These are phyloP conservation scores for Parasteatoda tepidariorum DNA, from an alignment of 1,140 invertebrate species.

Conservation along the genomic window DNA sequence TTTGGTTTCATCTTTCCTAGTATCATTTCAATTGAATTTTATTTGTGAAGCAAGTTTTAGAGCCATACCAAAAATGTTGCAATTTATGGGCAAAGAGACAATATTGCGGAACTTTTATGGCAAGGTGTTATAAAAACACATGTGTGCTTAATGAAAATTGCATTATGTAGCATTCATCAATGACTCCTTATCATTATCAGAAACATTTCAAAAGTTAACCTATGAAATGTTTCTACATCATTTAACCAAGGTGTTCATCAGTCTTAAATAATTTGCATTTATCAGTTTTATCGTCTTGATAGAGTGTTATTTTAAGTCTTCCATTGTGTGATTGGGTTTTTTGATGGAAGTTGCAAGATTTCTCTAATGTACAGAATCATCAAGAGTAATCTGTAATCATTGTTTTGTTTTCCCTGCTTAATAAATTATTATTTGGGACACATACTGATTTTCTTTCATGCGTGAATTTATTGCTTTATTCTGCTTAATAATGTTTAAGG, in stretches of 20 bases:
- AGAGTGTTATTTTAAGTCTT: slow-evolving; percentile 40
- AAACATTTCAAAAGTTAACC: not conserved
- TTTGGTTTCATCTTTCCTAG: not conserved
- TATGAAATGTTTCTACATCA: not conserved
- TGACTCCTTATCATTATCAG: slow-evolving; percentile 23
- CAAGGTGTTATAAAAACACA: slow-evolving; percentile 7
- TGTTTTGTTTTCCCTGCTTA: slow-evolving; percentile 26
- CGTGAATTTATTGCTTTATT: slow-evolving; percentile 4
- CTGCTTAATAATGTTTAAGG: too few relatives aligned
- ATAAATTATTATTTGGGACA: slow-evolving; percentile 44
- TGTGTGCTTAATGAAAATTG: slow-evolving; percentile 27
- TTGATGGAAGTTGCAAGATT: not conserved
- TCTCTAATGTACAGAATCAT: not conserved
- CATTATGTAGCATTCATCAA: slow-evolving; percentile 40
- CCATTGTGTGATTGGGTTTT: slow-evolving; percentile 27
- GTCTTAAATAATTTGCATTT: not conserved
- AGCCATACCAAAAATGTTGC: slow-evolving; percentile 24
- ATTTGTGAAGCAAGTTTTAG: slow-evolving; percentile 45
- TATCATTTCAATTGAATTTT: slow-evolving; percentile 15
- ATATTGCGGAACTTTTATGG: slow-evolving; percentile 7
- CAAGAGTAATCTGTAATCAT: not conserved
- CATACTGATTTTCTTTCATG: not conserved
- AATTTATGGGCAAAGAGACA: slow-evolving; percentile 4
- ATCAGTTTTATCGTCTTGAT: slow-evolving; percentile 26
- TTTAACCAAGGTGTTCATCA: not conserved